phyloP scores from a whole-genome alignment of 1,140 invertebrate species.

The Neodiprion pinetum region DNA sequence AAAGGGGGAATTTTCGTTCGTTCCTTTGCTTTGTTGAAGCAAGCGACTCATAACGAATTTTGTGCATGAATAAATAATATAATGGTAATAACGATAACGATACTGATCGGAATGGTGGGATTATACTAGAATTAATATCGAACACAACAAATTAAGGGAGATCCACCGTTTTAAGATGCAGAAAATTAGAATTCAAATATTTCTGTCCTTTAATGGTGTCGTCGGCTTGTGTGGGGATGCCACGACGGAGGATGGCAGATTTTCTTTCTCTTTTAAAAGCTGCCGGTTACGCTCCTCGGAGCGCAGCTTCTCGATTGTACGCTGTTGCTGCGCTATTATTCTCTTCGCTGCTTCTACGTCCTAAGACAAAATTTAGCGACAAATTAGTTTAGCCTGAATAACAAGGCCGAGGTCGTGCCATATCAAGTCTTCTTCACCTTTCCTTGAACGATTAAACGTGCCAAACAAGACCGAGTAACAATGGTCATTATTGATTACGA shows the following conservation, averaged over 20 bases:
- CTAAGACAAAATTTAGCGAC: constrained; percentile 42
- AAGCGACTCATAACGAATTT: not conserved
- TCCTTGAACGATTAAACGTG: not conserved
- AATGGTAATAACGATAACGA: not conserved
- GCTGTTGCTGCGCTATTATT: constrained; percentile 45
- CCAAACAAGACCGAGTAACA: constrained; percentile 16
- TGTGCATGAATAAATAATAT: not conserved
- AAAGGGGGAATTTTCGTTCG: not conserved
- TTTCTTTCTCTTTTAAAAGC: constrained; percentile 53
- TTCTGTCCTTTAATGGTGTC: constrained; percentile 52
- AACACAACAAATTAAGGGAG: not conserved
- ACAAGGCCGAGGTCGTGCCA: no score
- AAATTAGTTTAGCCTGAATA: not conserved
- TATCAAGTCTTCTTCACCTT: not conserved
- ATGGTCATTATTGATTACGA: constrained; percentile 7
- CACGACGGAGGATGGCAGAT: constrained; percentile 38
- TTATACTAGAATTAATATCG: not conserved
- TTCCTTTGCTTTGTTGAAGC: not conserved
- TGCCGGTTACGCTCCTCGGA: constrained; percentile 44
- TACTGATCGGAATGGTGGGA: not conserved
- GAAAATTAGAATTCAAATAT: constrained; percentile 41
- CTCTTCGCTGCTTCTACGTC: constrained; percentile 47
- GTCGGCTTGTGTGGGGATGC: constrained; percentile 49
- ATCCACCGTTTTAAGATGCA: constrained; percentile 8
- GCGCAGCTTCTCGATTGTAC: constrained; percentile 44